Base-by-base conservation (phyloP, 2,797 vertebrate species). In the Hipposideros larvatus region DNA sequence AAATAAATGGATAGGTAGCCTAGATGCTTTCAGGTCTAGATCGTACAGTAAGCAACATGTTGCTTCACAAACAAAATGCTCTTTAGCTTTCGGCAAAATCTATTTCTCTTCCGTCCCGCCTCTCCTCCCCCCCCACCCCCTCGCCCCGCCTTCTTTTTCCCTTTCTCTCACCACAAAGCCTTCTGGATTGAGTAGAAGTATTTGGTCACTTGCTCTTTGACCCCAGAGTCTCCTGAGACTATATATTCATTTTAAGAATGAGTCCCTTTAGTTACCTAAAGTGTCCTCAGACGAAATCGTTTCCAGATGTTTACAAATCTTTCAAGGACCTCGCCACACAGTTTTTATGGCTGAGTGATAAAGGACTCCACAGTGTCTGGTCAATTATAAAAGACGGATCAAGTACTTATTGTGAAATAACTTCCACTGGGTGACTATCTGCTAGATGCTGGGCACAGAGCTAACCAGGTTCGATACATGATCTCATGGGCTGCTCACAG, bases 281-380 rank as follows among this genome's bases (percentile, higher is more conserved):
- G 95, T 93, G 93, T 97, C 97, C 94, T 85, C 68, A 24, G 68
- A 92, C 80, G 61, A 95, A 98, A 98, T 97, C 55, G 89, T 34
- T 98, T 98, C 98, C 98, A 98, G 98, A 98, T 98, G 98, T 95
- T 97, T 95, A 94, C 97, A 92, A 94, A 97, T 97, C 96, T 97
- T 85, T 96, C 96, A 96, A 94, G 97, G 87, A 96, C 92, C 94
- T 86, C 83, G 74, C 59, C 91, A 86, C 95, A 95, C 66, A 24
- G 83, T 31, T 96, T 96, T 95, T 97, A 97, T 89, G 96, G 95
- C 93, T 96, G 91, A 96, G 70, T 89, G 94, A 97, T 95, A 96
- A 97, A 96, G 68, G 87, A 96, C 96, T 96, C 96, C 94, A 63
- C 90, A 37, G 87, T 91, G 95, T 97, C 97, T 96, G 92, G 51